phyloP scores from a whole-genome alignment of 2,113 vertebrate species.

The Scytalopus superciliaris region DNA sequence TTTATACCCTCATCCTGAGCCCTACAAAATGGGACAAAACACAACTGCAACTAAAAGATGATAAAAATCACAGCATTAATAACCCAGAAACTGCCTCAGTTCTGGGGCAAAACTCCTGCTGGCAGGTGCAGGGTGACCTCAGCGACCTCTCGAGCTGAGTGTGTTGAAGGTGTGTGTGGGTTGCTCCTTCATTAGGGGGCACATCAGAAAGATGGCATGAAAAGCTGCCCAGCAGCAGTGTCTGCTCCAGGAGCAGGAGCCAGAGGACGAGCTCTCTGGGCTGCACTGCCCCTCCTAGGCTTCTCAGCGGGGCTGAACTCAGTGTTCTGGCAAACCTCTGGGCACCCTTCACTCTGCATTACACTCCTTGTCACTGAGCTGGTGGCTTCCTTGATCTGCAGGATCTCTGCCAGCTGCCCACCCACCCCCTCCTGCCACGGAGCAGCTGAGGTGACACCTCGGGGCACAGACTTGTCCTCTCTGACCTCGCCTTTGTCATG shows the following conservation, averaged over 20 bases:
- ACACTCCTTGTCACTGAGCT: background rate
- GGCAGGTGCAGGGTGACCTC: background rate
- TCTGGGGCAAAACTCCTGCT: background rate
- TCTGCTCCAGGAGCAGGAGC: too few relatives aligned
- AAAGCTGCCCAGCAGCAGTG: background rate
- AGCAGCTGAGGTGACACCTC: background rate
- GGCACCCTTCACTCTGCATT: slow-evolving; percentile 31
- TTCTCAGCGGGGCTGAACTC: background rate
- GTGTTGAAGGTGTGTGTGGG: background rate
- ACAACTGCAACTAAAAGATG: background rate
- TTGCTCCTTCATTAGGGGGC: background rate
- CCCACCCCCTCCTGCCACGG: background rate
- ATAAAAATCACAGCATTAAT: background rate
- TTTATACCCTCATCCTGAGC: background rate
- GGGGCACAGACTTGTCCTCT: background rate
- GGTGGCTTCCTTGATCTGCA: background rate
- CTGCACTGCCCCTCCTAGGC: background rate
- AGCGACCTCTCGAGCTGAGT: background rate
- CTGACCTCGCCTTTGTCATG: background rate
- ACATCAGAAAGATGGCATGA: background rate
- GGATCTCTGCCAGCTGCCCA: background rate
- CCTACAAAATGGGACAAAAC: background rate
- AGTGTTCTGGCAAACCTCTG: slow-evolving; percentile 33
- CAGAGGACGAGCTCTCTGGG: background rate
- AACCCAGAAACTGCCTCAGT: background rate